Percentiles rank a stretch among this genome's conserved stretches.
These are phyloP conservation scores for Perdita meconis DNA, from an alignment of 2,888 invertebrate species.

Conservation along the genomic window DNA sequence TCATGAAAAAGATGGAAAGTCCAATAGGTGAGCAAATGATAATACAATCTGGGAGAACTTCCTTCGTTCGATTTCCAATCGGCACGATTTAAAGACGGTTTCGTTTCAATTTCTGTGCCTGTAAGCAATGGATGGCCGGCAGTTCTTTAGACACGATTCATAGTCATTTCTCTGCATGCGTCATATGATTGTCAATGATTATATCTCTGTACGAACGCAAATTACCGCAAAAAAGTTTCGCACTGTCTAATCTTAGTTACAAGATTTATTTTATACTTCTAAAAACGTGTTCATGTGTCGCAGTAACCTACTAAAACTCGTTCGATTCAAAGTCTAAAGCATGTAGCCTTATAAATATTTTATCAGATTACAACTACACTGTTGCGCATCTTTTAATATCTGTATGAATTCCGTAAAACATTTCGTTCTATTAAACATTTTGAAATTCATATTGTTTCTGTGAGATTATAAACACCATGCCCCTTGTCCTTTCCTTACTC, in stretches of 20 bases:
- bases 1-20: conserved; percentile 84
- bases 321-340: background rate
- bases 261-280: background rate
- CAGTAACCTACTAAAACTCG: conserved; percentile 35
- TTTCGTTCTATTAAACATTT: background rate
- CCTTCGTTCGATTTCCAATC: background rate
- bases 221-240: background rate
- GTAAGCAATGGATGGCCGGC: conserved; percentile 44
- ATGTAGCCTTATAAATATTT: background rate
- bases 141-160: conserved; percentile 30
- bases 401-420: background rate
- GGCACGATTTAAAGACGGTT: background rate
- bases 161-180: conserved; percentile 8
- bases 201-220: background rate
- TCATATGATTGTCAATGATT: conserved; percentile 25
- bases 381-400: background rate
- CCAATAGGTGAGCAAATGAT: conserved; percentile 84
- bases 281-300: conserved; percentile 7
- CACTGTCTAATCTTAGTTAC: background rate
- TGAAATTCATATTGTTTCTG: background rate
- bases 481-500: background rate
- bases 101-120: background rate
- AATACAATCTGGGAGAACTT: background rate
- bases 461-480: background rate
- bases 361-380: background rate